phyloP scores from a whole-genome alignment of 2,797 vertebrate species.

The Harpagifer antarcticus region DNA sequence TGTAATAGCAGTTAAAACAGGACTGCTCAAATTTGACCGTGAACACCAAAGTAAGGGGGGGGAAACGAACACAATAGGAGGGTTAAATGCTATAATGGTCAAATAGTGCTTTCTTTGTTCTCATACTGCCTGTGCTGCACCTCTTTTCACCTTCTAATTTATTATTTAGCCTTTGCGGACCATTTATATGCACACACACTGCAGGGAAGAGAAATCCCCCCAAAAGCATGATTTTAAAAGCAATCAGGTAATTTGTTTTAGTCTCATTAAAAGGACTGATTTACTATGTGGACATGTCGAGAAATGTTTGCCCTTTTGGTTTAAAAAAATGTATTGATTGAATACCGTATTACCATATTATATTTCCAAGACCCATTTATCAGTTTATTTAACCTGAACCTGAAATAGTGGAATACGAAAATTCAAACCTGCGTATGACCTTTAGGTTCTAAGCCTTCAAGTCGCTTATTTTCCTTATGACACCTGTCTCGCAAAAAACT shows the following conservation, averaged over 20 bases:
- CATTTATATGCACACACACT: no score
- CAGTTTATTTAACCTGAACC: neutral
- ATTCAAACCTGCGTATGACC: conserved; percentile 39
- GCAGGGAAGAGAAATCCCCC: no score
- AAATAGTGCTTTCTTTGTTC: no score
- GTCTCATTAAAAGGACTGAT: conserved; percentile 21
- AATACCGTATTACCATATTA: neutral
- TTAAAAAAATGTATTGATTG: neutral
- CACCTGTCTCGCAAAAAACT: conserved; percentile 29
- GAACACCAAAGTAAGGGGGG: no score
- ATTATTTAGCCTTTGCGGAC: no score
- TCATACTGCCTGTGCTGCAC: no score
- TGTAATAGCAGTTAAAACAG: no score
- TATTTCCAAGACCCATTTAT: neutral
- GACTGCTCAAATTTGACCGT: no score
- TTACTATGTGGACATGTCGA: neutral
- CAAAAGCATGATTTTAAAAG: neutral
- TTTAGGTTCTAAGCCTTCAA: conserved; percentile 44
- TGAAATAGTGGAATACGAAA: conserved; percentile 22
- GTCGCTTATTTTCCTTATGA: conserved; percentile 49
- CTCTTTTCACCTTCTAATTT: no score
- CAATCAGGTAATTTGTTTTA: neutral
- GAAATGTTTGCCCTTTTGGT: no score
- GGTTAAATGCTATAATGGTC: no score
- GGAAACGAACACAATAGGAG: no score